phyloP scores from a whole-genome alignment of 2,113 vertebrate genomes.

The Isichthys henryi region DNA sequence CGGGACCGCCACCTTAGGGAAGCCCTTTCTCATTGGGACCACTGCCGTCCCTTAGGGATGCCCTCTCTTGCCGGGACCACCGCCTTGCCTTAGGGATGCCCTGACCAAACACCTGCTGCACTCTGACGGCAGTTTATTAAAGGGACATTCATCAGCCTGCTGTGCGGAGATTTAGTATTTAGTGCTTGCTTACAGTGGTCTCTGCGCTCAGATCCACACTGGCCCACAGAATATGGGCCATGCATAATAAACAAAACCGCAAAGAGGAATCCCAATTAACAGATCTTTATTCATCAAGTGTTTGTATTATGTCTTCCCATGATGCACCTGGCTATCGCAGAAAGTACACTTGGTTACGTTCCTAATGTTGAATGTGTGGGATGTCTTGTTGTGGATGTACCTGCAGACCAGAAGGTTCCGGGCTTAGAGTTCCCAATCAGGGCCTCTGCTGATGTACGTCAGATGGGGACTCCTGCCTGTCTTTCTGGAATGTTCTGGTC shows the following conservation, averaged over 20 bases:
- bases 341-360: neutral
- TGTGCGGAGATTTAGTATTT: neutral
- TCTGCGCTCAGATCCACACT: neutral
- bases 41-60: too few relatives aligned
- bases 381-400: neutral
- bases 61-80: too few relatives aligned
- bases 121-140: constrained; percentile 7
- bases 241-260: neutral
- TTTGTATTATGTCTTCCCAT: constrained; percentile 48
- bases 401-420: neutral
- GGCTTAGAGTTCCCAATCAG: neutral
- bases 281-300: constrained; percentile 28
- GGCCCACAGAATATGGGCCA: neutral
- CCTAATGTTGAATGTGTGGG: neutral
- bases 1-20: too few relatives aligned
- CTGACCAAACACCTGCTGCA: constrained; percentile 5
- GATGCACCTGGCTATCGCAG: constrained; percentile 35
- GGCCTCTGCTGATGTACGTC: neutral
- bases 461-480: neutral
- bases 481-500: neutral
- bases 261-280: neutral
- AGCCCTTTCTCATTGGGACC: too few relatives aligned
- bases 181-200: neutral
- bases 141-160: constrained; percentile 11
- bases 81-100: too few relatives aligned